phyloP scores from a whole-genome alignment of 2,113 vertebrate species.

The Poeciliopsis turrubarensis region DNA sequence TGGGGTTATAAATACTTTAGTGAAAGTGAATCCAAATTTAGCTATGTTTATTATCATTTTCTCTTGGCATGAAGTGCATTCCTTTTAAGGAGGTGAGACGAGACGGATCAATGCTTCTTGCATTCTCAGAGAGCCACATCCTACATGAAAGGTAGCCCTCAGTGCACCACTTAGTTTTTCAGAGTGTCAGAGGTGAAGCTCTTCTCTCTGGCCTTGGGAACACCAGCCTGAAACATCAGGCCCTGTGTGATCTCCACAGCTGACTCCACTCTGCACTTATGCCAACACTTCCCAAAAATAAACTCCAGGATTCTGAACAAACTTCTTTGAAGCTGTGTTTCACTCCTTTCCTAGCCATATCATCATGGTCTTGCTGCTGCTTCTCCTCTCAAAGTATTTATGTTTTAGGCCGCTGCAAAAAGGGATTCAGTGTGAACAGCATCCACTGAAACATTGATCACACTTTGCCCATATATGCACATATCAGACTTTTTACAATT shows the following conservation, averaged over 20 bases:
- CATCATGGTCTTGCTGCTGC: not conserved
- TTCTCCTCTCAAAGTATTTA: constrained; percentile 7
- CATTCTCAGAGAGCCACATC: not conserved
- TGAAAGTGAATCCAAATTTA: constrained; percentile 7
- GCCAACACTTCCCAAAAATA: constrained; percentile 48
- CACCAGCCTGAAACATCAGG: constrained; percentile 17
- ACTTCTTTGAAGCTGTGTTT: constrained; percentile 29
- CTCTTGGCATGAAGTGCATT: not conserved
- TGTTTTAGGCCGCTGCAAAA: not conserved
- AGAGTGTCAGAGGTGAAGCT: constrained; percentile 27
- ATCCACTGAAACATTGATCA: not conserved
- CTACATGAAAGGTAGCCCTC: constrained; percentile 11
- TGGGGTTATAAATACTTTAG: constrained; percentile 26
- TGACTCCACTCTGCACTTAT: constrained; percentile 51
- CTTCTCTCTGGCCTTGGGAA: constrained; percentile 32
- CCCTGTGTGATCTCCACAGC: constrained; percentile 36
- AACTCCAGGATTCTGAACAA: constrained; percentile 43
- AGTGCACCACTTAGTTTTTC: constrained; percentile 32
- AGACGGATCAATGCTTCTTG: constrained; percentile 10
- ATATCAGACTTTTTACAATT: not conserved
- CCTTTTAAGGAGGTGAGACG: constrained; percentile 29
- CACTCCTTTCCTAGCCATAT: constrained; percentile 41
- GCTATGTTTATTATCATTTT: constrained; percentile 19
- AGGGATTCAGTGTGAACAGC: not conserved
- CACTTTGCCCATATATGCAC: not conserved